Evolutionary conservation across 23 tunicate genomes (phyloP).

Genomic region (Ascidia mentula): DNA sequence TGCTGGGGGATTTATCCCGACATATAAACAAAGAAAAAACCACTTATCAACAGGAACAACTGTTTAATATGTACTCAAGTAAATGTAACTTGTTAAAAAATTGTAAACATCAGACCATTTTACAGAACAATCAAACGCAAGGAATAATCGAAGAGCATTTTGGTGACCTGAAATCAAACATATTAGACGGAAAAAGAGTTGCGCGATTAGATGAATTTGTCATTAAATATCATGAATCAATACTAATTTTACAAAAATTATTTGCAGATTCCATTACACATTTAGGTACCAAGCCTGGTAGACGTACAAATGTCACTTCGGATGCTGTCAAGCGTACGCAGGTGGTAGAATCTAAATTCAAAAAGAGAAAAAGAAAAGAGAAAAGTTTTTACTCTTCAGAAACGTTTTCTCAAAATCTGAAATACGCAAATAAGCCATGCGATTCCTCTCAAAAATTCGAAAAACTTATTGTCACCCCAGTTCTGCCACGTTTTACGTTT

Average conservation of each 20-base stretch:
- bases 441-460: too few species aligned
- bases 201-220: background rate
- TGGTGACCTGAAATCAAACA: background rate
- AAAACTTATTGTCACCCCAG: too few species aligned
- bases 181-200: background rate
- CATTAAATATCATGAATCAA: background rate
- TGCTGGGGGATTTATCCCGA: background rate
- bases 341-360: too few species aligned
- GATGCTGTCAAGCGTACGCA: too few species aligned
- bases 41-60: background rate
- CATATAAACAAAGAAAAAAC: background rate
- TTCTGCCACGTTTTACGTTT: too few species aligned
- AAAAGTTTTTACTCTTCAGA: too few species aligned
- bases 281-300: background rate
- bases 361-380: too few species aligned
- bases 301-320: too few species aligned
- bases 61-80: background rate
- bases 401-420: too few species aligned
- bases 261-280: background rate
- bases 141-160: background rate
- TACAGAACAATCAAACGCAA: background rate
- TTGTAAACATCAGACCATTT: background rate
- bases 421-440: too few species aligned
- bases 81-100: background rate
- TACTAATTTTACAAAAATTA: background rate